Evolutionary conservation across 2,113 vertebrate species (phyloP).

Genomic region (Furnarius figulus): DNA sequence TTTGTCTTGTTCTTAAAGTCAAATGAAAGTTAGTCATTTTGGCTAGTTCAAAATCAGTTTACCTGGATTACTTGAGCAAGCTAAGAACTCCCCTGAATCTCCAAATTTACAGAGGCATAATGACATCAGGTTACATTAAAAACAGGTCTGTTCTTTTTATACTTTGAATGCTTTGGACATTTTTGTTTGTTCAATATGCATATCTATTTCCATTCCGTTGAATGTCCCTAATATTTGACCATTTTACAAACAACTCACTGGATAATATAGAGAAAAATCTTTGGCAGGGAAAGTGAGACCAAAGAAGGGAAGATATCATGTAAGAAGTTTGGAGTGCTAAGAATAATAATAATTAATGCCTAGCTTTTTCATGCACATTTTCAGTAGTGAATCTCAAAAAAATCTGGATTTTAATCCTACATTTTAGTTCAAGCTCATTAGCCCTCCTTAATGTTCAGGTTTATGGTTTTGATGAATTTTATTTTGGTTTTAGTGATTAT

Average conservation of each 20-base stretch:
- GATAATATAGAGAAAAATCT: neutral
- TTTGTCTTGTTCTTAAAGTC: neutral
- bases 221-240: neutral
- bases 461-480: neutral
- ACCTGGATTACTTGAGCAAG: neutral
- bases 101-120: neutral
- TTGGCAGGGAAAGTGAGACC: neutral
- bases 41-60: neutral
- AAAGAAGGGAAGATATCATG: neutral
- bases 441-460: neutral
- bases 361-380: neutral
- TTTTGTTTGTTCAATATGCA: neutral
- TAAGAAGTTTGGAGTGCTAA: neutral
- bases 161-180: neutral
- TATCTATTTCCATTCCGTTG: neutral
- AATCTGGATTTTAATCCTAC: neutral
- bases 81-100: neutral
- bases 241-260: neutral
- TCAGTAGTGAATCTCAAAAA: neutral
- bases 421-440: constrained; percentile 13
- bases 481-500: neutral
- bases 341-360: neutral
- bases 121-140: neutral
- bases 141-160: neutral
- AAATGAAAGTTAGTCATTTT: neutral